Percentiles rank a stretch among this genome's conserved stretches.
Conservation (phyloP, 1,140 invertebrate species). For the Cotesia glomerata region DNA sequence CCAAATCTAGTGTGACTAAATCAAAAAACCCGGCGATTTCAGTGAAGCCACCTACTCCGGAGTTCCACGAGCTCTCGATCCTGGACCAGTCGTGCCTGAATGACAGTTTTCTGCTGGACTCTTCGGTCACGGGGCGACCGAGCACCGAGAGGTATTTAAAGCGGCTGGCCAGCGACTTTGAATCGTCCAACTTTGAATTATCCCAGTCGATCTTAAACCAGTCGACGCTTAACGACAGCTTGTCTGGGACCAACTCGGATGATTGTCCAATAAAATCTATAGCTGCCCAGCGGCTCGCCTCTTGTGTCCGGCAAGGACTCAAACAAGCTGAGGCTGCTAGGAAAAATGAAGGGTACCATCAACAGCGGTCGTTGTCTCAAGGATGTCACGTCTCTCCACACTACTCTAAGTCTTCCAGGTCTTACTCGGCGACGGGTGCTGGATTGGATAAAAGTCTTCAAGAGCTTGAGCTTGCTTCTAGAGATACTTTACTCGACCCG, state of each 20-base stretch:
- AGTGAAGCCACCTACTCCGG: neutral
- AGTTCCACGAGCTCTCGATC: neutral
- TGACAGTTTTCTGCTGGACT: slow-evolving; percentile 40
- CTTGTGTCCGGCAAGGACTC: slow-evolving; percentile 18
- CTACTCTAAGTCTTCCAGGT: slow-evolving; percentile 24
- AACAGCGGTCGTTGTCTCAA: slow-evolving; percentile 43
- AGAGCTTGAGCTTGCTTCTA: too few relatives aligned
- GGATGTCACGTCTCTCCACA: slow-evolving; percentile 27
- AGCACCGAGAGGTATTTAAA: neutral
- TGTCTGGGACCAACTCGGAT: slow-evolving; percentile 36
- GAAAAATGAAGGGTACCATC: neutral
- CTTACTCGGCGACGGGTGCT: slow-evolving; percentile 5
- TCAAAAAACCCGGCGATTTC: neutral
- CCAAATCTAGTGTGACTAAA: too few relatives aligned
- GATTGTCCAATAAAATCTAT: slow-evolving; percentile 25
- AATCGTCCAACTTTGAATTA: neutral
- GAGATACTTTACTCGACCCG: too few relatives aligned
- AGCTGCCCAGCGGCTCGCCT: slow-evolving; percentile 12
- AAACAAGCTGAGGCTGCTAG: slow-evolving; percentile 2
- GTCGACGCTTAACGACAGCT: slow-evolving; percentile 35
- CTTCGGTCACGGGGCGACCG: neutral
- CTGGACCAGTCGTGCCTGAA: neutral
- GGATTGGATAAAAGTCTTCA: too few relatives aligned
- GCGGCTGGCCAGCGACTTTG: neutral
- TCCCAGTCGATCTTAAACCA: neutral